phyloP scores from a whole-genome alignment of 2,888 invertebrate species.

The Tinea semifulvella region DNA sequence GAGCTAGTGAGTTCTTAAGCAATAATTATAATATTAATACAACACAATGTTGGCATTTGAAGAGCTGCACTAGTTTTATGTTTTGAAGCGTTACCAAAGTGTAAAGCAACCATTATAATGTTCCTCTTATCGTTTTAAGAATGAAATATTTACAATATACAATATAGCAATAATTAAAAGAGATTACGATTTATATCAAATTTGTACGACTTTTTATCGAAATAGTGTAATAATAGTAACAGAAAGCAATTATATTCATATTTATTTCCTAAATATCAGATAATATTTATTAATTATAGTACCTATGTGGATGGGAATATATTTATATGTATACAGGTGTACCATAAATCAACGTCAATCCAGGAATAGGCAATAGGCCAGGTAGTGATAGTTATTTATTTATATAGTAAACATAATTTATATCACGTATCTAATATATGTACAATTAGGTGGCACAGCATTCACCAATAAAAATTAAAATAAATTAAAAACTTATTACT shows the following conservation, averaged over 20 bases:
- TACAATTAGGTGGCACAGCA: no score
- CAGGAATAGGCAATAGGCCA: no score
- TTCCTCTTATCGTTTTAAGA: slow-evolving; percentile 68
- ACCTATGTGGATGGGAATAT: background rate
- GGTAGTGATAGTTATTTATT: no score
- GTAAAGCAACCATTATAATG: slow-evolving; percentile 63
- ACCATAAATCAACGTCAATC: no score
- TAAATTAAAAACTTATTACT: no score
- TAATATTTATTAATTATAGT: slow-evolving; percentile 20
- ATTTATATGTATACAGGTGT: background rate
- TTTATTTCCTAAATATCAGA: slow-evolving; percentile 70
- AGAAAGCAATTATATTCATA: slow-evolving; percentile 56
- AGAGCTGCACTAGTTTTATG: slow-evolving; percentile 62
- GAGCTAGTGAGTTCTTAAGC: slow-evolving; percentile 41
- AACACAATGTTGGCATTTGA: slow-evolving; percentile 61
- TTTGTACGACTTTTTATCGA: slow-evolving; percentile 64
- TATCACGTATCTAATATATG: no score
- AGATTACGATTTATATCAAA: slow-evolving; percentile 55
- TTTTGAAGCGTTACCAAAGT: slow-evolving; percentile 59
- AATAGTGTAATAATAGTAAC: slow-evolving; percentile 58
- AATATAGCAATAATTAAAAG: slow-evolving; percentile 60
- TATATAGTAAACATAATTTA: no score
- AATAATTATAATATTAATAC: slow-evolving; percentile 25
- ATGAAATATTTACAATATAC: slow-evolving; percentile 68
- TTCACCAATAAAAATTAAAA: no score